phyloP scores from a whole-genome alignment of 2,888 invertebrate genomes.

The Piscicola geometra region DNA sequence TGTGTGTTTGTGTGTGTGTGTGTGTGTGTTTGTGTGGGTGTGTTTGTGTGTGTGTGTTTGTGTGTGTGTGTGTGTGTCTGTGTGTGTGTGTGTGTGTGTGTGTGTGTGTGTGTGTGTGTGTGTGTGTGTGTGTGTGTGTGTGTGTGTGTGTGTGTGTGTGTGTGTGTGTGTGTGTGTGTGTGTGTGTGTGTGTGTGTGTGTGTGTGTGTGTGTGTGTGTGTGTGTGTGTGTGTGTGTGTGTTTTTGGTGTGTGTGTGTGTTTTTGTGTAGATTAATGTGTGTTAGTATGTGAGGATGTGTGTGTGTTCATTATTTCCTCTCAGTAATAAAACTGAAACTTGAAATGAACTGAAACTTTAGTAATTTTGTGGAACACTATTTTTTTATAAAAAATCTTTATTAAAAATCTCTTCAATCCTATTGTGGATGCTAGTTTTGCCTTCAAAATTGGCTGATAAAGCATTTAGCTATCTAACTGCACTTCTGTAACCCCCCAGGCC shows the following conservation, averaged over 20 bases:
- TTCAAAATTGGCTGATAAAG: too few relatives aligned
- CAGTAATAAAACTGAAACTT: too few relatives aligned
- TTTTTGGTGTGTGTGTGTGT: constrained; percentile 10
- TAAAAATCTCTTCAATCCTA: too few relatives aligned
- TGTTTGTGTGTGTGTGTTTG: neutral
- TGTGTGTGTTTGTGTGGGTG: neutral
- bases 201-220: constrained; percentile 6
- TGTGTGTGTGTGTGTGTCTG: neutral
- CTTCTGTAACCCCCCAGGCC: too few relatives aligned
- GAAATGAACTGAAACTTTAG: too few relatives aligned
- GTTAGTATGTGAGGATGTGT: too few relatives aligned
- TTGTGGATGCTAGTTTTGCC: too few relatives aligned
- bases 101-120: neutral
- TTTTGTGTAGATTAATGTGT: too few relatives aligned
- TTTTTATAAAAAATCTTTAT: too few relatives aligned
- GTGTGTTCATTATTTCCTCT: too few relatives aligned
- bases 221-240: constrained; percentile 20
- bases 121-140: neutral
- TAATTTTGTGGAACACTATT: too few relatives aligned
- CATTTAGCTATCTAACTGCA: too few relatives aligned
- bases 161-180: constrained; percentile 26
- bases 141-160: constrained; percentile 12
- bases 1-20: constrained; percentile 12
- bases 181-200: constrained; percentile 16
- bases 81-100: neutral